phyloP scores from a whole-genome alignment of 2,888 invertebrate species.

The Odontothrips loti region DNA sequence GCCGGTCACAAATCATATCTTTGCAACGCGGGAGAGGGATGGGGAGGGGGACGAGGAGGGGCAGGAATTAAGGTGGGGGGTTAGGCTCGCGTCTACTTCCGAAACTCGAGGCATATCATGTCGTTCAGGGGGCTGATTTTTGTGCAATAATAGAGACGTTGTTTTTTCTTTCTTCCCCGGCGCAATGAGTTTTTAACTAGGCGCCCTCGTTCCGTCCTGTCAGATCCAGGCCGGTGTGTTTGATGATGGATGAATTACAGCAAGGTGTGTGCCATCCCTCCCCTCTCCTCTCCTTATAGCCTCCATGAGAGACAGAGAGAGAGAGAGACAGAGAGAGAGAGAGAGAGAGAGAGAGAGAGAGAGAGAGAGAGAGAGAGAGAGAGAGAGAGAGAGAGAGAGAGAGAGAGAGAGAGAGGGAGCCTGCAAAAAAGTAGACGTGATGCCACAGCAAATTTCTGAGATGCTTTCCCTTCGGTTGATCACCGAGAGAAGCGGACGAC shows the following conservation, averaged over 20 bases:
- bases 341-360: conserved; percentile 27
- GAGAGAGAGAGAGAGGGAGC: conserved; percentile 30
- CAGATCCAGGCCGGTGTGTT: neutral
- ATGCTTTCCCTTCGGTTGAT: conserved; percentile 30
- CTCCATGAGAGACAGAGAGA: neutral
- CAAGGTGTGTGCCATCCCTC: neutral
- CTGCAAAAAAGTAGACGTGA: conserved; percentile 28
- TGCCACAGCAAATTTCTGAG: conserved; percentile 27
- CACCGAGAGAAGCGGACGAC: conserved; percentile 23
- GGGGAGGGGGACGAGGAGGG: neutral
- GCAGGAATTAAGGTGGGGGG: neutral
- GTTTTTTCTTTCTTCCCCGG: neutral
- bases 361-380: conserved; percentile 28
- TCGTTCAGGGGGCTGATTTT: neutral
- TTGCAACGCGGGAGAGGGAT: neutral
- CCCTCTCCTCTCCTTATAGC: too few relatives aligned
- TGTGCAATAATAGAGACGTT: neutral
- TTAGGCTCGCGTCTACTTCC: neutral
- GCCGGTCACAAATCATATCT: conserved; percentile 20
- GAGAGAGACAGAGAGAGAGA: conserved; percentile 27
- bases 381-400: conserved; percentile 29
- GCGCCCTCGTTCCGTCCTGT: neutral
- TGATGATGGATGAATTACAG: neutral
- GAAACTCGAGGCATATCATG: too few relatives aligned
- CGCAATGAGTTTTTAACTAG: conserved; percentile 10